phyloP scores from a whole-genome alignment of 2,797 vertebrate species.

The Schizothorax lantsangensis region DNA sequence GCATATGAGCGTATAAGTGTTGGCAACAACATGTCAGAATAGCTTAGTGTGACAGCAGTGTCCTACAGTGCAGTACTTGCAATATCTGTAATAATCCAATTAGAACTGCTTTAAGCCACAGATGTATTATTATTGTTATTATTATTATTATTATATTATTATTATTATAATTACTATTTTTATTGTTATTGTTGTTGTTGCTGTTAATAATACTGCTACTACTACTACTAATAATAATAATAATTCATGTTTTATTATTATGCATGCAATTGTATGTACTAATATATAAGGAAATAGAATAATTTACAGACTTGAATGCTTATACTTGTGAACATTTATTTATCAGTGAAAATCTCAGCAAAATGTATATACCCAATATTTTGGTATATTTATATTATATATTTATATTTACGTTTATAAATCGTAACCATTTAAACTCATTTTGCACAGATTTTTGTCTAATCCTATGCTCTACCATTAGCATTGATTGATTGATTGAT shows the following conservation, averaged over 20 bases:
- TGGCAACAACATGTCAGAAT: slow-evolving; percentile 21
- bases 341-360: background rate
- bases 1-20: slow-evolving; percentile 27
- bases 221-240: too few species aligned
- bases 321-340: background rate
- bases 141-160: background rate
- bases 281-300: background rate
- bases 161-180: background rate
- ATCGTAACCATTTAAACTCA: background rate
- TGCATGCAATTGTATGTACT: too few species aligned
- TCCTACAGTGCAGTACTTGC: background rate
- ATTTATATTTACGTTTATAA: too few species aligned
- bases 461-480: background rate
- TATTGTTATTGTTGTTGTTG: too few species aligned
- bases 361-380: too few species aligned
- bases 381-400: too few species aligned
- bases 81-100: background rate
- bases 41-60: slow-evolving; percentile 19
- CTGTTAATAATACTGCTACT: too few species aligned
- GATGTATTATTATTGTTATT: background rate
- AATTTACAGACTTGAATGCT: background rate
- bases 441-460: background rate
- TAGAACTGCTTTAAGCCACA: background rate
- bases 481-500: background rate
- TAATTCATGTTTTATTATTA: too few species aligned